A percentile compares a stretch with the other conserved stretches of the same genome.
Evolutionary conservation across 2,113 vertebrate species (phyloP).

Genomic region (Melanocharis versteri): DNA sequence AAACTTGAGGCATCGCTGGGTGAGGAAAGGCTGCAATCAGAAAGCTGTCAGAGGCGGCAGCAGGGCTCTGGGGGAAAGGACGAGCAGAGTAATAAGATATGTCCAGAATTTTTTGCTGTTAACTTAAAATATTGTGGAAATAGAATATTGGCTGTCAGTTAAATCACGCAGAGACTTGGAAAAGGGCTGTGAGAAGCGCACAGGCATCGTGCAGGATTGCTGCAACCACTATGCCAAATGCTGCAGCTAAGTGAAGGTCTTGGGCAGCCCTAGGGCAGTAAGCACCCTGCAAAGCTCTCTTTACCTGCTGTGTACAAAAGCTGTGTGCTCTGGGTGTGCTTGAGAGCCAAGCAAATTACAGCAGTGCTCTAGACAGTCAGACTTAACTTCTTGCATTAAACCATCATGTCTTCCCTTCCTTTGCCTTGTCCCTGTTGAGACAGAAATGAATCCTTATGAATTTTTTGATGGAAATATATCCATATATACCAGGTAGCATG

Average conservation of each 20-base stretch:
- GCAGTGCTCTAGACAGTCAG: background rate
- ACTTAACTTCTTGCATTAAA: background rate
- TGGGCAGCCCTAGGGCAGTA: background rate
- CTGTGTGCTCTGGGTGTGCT: background rate
- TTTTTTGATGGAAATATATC: background rate
- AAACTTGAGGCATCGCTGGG: conserved; percentile 31
- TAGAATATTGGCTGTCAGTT: conserved; percentile 48
- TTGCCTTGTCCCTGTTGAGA: background rate
- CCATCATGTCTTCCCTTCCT: background rate
- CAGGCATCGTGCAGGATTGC: background rate
- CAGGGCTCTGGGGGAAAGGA: conserved; percentile 47
- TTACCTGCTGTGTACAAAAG: background rate
- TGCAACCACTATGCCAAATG: background rate
- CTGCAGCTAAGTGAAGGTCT: background rate
- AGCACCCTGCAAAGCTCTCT: background rate
- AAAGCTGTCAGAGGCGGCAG: conserved; percentile 37
- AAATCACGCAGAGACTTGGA: conserved; percentile 41
- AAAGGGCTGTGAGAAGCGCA: conserved; percentile 2
- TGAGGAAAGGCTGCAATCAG: conserved; percentile 32
- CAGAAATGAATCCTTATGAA: background rate
- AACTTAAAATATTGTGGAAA: conserved; percentile 52
- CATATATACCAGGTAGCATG: background rate
- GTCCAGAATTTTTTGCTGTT: conserved; percentile 48
- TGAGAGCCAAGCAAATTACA: background rate
- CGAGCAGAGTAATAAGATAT: conserved; percentile 49